Conservation (phyloP, 2,113 vertebrate genomes). For the Ailuropoda melanoleuca region DNA sequence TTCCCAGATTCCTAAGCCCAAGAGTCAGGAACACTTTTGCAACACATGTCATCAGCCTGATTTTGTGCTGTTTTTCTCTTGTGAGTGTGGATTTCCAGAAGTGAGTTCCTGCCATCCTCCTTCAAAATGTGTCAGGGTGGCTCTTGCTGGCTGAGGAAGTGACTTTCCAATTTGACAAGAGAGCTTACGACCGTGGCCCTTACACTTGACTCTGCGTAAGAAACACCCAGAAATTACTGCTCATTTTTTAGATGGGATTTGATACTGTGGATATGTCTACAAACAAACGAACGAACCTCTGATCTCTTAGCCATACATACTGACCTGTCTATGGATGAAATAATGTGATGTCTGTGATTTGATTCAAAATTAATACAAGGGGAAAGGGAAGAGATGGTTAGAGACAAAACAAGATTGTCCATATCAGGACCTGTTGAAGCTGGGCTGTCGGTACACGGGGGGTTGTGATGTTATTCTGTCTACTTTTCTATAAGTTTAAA, state of each 20-base stretch:
- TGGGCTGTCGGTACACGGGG: not conserved
- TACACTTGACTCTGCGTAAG: not conserved
- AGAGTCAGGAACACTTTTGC: not conserved
- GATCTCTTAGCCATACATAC: not conserved
- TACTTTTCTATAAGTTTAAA: not conserved
- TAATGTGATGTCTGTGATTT: not conserved
- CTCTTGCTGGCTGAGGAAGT: not conserved
- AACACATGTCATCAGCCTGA: not conserved
- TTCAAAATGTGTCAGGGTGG: not conserved
- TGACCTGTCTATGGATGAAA: not conserved
- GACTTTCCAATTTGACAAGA: not conserved
- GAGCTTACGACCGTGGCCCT: not conserved
- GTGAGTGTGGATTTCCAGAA: not conserved
- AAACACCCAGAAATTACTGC: not conserved
- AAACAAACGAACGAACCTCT: not conserved
- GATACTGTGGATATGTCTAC: not conserved
- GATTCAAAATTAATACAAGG: not conserved
- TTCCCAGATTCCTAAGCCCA: not conserved
- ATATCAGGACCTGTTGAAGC: no score
- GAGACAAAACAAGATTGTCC: not conserved
- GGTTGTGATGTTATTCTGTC: not conserved
- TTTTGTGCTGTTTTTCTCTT: not conserved
- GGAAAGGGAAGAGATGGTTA: not conserved
- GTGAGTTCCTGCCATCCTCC: not conserved
- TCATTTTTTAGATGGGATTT: not conserved